Conservation (phyloP, 2,888 invertebrate species). For the Yponomeuta cagnagella region DNA sequence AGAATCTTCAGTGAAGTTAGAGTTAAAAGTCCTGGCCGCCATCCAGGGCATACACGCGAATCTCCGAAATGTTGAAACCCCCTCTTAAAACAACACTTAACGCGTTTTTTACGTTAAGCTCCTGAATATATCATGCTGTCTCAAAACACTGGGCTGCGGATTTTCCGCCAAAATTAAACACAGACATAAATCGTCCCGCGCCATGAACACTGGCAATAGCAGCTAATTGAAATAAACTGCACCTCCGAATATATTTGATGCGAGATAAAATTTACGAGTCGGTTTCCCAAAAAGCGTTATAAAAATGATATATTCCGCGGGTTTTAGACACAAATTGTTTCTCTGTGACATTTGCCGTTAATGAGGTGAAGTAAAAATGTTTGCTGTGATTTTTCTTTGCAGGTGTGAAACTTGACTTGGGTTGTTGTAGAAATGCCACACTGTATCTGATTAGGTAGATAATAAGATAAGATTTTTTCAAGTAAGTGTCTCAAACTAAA, state of each 20-base stretch:
- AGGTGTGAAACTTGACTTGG: too few relatives aligned
- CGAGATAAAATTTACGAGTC: background rate
- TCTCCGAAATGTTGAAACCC: background rate
- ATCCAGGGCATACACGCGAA: background rate
- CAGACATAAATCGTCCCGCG: conserved; percentile 43
- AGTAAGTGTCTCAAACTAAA: too few relatives aligned
- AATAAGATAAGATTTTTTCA: too few relatives aligned
- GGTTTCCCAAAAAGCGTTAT: background rate
- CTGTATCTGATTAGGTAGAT: too few relatives aligned
- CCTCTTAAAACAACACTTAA: background rate
- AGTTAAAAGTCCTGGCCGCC: background rate
- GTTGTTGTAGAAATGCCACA: too few relatives aligned
- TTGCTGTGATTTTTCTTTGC: too few relatives aligned
- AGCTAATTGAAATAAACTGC: conserved; percentile 54
- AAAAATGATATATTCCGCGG: background rate
- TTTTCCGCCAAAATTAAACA: conserved; percentile 12
- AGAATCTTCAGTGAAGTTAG: background rate
- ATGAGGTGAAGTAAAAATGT: background rate
- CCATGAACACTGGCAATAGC: conserved; percentile 34
- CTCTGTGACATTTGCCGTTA: background rate
- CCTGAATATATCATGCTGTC: background rate
- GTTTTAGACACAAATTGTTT: conserved; percentile 1
- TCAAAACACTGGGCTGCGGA: background rate
- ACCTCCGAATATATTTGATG: conserved; percentile 31
- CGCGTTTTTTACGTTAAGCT: background rate